A percentile compares a stretch with the other conserved stretches of the same genome.
These are phyloP conservation scores for Drosophila pruinosa DNA, from an alignment of 1,140 invertebrate species.

Conservation along the genomic window DNA sequence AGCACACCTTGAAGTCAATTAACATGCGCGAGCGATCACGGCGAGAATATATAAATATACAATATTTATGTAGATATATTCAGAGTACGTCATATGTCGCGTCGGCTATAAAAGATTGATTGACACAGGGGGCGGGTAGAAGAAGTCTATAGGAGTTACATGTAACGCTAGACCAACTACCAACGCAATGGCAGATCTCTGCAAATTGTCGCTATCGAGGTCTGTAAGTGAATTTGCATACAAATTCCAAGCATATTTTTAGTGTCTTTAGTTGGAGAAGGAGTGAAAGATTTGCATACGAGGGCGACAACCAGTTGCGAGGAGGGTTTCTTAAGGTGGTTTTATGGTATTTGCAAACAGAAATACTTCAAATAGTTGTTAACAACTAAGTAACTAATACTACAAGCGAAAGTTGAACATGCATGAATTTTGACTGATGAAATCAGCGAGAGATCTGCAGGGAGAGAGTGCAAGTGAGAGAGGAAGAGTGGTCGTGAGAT, in stretches of 20 bases:
- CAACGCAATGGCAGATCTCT: neutral
- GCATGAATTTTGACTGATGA: constrained; percentile 41
- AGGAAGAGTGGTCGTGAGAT: neutral
- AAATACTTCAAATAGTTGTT: constrained; percentile 26
- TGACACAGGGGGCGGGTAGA: constrained; percentile 16
- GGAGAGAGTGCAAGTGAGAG: neutral
- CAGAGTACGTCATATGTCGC: constrained; percentile 10
- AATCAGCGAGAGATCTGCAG: constrained; percentile 20
- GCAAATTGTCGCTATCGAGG: neutral
- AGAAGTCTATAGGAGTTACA: neutral
- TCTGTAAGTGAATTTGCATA: constrained; percentile 33
- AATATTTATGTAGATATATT: constrained; percentile 23
- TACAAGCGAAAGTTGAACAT: constrained; percentile 42
- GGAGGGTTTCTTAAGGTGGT: constrained; percentile 1
- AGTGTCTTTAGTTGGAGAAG: neutral
- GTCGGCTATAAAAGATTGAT: constrained; percentile 25
- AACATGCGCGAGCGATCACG: constrained; percentile 28
- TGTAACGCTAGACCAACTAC: neutral
- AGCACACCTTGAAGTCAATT: constrained; percentile 24
- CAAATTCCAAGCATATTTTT: constrained; percentile 33
- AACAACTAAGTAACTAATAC: constrained; percentile 21
- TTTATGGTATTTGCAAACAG: constrained; percentile 27
- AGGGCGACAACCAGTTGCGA: neutral
- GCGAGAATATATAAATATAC: constrained; percentile 11
- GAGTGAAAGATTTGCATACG: constrained; percentile 25